Base-by-base conservation (phyloP, 1,140 invertebrate genomes). In the Elymnias hypermnestra region DNA sequence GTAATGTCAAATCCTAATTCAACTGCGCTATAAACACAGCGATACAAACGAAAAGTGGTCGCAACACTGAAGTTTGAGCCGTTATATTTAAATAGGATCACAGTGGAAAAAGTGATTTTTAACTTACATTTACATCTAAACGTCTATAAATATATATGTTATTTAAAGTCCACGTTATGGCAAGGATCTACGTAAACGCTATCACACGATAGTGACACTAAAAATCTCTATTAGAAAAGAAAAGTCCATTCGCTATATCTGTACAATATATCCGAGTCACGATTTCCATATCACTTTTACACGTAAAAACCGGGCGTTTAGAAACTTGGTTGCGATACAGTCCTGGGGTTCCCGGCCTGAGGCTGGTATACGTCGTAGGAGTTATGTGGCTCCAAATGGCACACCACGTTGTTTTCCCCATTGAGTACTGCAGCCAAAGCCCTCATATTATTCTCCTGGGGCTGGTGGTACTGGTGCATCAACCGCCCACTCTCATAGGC, bases 371-470 rank as follows among this genome's bases (percentile, higher is more conserved):
- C 81, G 55, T 76, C 84, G 53, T 84, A 83, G 0, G 77, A 65
- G 63, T 88, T 74, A 79, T 83, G 91, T 2, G 92, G 92, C 72
- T 94, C 92, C 29, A 95, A 78, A 61, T 94, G 92, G 68, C 93
- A 94, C 6, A 94, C 92, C 19, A 95, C 94, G 46, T 87, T 86
- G 47, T 93, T 94, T 59, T 94, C 92, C 1, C 93, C 93, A 68
- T 94, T 93, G 6, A 95, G 82, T 1, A 95, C 93, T 1, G 94
- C 93, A 3, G 94, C 92, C 87, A 81, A 89, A 72, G 67, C 92
- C 88, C 86, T 88, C 86, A 83, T 90, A 71, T 87, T 89, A 75
- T 63, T 91, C 85, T 72, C 89, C 72, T 70, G 88, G 42, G 57
- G 70, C 43, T 79, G 78, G 37, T 81, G 73, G 46, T 84, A 87